A percentile compares a stretch with the other conserved stretches of the same genome.
These are phyloP conservation scores for Parasteatoda lunata DNA, from an alignment of 2,888 invertebrate genomes.

Conservation along the genomic window DNA sequence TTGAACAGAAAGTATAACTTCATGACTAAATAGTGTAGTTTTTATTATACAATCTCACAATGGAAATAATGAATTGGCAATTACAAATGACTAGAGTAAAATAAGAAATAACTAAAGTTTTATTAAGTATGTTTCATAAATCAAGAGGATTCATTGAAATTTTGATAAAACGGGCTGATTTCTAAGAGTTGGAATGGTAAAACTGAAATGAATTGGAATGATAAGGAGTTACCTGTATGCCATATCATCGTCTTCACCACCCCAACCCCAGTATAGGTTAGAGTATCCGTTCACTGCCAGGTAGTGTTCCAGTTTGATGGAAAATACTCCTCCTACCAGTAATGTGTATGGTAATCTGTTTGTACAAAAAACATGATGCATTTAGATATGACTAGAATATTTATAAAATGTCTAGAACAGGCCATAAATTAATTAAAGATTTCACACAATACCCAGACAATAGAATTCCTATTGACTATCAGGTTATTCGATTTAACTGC, in stretches of 20 bases:
- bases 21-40: no score
- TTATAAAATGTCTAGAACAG: not conserved
- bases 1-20: no score
- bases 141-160: no score
- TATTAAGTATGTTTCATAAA: no score
- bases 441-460: not conserved
- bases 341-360: conserved; percentile 74
- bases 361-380: not conserved
- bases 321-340: conserved; percentile 76
- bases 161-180: no score
- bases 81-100: no score
- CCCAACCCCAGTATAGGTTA: conserved; percentile 75
- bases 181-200: no score
- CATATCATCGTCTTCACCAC: conserved; percentile 72
- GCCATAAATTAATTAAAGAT: not conserved
- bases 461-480: not conserved
- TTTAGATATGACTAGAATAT: not conserved
- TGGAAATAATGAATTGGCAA: no score
- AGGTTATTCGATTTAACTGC: not conserved
- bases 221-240: conserved; percentile 69
- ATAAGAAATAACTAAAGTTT: no score
- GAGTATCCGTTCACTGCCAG: conserved; percentile 76
- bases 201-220: no score
- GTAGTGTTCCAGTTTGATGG: conserved; percentile 74
- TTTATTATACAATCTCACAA: no score